Conservation (phyloP, 2,888 invertebrate species). For the Ectropis crepuscularia region DNA sequence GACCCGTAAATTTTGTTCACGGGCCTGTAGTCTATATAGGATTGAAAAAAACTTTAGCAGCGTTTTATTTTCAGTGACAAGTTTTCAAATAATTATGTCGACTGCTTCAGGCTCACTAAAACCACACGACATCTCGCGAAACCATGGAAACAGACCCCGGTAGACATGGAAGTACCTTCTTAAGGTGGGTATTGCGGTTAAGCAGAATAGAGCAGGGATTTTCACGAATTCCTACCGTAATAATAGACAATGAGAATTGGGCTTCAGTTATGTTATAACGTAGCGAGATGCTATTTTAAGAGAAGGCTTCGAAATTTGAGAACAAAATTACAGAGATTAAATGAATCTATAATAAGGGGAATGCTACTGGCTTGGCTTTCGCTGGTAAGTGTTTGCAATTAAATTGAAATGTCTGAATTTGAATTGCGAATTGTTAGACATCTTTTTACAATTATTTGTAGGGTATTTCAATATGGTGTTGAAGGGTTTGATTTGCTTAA, state of each 20-base stretch:
- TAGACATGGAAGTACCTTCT: constrained; percentile 11
- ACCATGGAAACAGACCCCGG: constrained; percentile 10
- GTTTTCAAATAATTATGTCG: too few relatives aligned
- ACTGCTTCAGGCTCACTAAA: not conserved
- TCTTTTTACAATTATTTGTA: not conserved
- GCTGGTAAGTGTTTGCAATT: not conserved
- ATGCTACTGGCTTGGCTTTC: not conserved
- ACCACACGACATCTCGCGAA: not conserved
- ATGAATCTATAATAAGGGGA: constrained; percentile 5
- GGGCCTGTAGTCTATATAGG: too few relatives aligned
- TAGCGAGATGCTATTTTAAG: constrained; percentile 14
- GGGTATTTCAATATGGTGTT: too few relatives aligned
- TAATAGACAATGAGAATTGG: constrained; percentile 25
- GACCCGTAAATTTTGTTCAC: too few relatives aligned
- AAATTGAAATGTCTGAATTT: not conserved
- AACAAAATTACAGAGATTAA: constrained; percentile 1
- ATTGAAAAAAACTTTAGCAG: too few relatives aligned
- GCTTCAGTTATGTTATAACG: constrained; percentile 15
- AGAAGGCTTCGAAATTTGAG: constrained; percentile 5
- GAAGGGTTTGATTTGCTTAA: too few relatives aligned
- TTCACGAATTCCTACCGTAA: constrained; percentile 20
- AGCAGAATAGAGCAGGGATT: constrained; percentile 21
- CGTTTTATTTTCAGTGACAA: too few relatives aligned
- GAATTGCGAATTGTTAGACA: not conserved
- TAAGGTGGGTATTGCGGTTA: constrained; percentile 19